These are phyloP conservation scores for Coccyzus lansbergi DNA, from an alignment of 2,797 vertebrate species.

Conservation along the genomic window DNA sequence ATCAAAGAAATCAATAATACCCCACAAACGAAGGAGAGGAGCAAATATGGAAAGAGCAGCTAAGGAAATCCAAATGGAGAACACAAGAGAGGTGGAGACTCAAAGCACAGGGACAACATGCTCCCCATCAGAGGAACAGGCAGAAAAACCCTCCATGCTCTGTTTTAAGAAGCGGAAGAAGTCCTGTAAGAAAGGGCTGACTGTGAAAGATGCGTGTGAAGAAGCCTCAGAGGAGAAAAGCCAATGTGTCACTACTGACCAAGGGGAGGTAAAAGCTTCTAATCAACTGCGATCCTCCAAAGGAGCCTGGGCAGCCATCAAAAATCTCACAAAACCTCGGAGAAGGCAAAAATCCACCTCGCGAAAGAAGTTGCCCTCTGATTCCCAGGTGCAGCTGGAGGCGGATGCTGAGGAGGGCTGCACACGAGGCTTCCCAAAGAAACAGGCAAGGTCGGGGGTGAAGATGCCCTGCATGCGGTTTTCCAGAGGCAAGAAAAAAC, in stretches of 20 bases:
- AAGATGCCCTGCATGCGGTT: constrained; percentile 75
- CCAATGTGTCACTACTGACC: not conserved
- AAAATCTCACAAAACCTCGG: constrained; percentile 65
- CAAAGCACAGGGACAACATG: not conserved
- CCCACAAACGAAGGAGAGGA: not conserved
- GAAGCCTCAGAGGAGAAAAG: constrained; percentile 26
- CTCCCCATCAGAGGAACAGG: constrained; percentile 59
- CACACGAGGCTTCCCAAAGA: constrained; percentile 10
- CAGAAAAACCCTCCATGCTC: constrained; percentile 73
- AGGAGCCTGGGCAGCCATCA: constrained; percentile 78
- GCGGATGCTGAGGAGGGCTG: constrained; percentile 29
- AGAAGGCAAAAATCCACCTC: constrained; percentile 62
- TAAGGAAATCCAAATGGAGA: constrained; percentile 75
- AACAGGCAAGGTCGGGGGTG: constrained; percentile 63
- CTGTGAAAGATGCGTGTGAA: not conserved
- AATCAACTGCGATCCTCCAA: constrained; percentile 1
- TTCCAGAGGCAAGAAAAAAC: constrained; percentile 71
- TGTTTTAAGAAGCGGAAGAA: constrained; percentile 83
- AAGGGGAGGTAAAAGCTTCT: constrained; percentile 1
- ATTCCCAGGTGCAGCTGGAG: constrained; percentile 65
- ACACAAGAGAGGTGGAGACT: constrained; percentile 25
- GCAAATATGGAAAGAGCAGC: constrained; percentile 66
- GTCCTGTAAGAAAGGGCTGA: constrained; percentile 31
- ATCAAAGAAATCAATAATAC: not conserved
- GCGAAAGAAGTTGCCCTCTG: constrained; percentile 13